Evolutionary conservation across 2,113 vertebrate species (phyloP).

Genomic region (Mormyrus iriodes): DNA sequence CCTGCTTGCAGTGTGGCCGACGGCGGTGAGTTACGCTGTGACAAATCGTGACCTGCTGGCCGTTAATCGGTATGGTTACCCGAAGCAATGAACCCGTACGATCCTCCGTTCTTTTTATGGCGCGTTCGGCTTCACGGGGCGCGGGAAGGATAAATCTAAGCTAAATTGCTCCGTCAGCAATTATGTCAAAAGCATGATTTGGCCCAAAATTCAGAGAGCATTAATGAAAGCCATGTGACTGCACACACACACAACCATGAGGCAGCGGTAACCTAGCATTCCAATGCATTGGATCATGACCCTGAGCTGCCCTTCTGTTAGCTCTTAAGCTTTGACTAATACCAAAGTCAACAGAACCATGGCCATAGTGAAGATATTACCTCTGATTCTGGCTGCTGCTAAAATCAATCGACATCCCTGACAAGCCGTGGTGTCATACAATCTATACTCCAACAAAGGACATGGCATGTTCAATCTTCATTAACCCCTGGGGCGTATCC

Average conservation of each 20-base stretch:
- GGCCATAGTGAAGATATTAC: neutral
- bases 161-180: neutral
- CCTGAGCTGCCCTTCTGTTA: neutral
- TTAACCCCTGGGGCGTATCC: neutral
- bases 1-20: neutral
- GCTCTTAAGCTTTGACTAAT: neutral
- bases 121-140: neutral
- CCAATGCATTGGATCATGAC: neutral
- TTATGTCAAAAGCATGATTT: neutral
- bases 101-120: slow-evolving; percentile 3
- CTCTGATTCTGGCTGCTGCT: neutral
- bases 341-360: neutral
- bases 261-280: neutral
- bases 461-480: neutral
- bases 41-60: neutral
- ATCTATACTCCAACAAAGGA: neutral
- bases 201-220: neutral
- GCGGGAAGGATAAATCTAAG: neutral
- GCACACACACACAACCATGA: neutral
- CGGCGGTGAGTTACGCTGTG: slow-evolving; percentile 12
- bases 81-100: slow-evolving; percentile 15
- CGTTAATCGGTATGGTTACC: neutral
- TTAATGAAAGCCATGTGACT: slow-evolving; percentile 9
- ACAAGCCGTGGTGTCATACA: neutral
- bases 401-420: neutral